Conservation (phyloP, 2,797 vertebrate species). For the Chromobotia macracanthus region DNA sequence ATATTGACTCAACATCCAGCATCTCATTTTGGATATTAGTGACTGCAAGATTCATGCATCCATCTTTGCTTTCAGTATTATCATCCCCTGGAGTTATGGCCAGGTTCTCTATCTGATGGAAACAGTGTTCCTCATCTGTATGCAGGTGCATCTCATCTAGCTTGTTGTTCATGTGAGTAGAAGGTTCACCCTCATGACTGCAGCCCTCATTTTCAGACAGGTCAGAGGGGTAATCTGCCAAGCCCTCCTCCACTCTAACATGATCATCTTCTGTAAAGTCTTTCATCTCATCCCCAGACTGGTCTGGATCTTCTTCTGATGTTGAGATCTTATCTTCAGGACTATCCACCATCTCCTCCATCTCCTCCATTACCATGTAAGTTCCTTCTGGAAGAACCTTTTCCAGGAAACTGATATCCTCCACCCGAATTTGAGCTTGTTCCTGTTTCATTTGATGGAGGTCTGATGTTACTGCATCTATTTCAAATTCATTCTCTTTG, state of each 20-base stretch:
- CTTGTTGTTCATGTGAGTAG: neutral
- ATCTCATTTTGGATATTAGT: conserved; percentile 20
- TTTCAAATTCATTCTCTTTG: conserved; percentile 9
- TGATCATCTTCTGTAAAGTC: conserved; percentile 78
- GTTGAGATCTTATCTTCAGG: conserved; percentile 39
- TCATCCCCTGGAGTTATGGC: conserved; percentile 6
- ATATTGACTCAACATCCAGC: conserved; percentile 8
- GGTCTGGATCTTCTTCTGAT: conserved; percentile 32
- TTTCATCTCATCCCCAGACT: conserved; percentile 62
- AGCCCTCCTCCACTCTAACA: conserved; percentile 74
- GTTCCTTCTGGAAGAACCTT: neutral
- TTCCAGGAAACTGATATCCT: conserved; percentile 1
- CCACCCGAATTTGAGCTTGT: conserved; percentile 4
- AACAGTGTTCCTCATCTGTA: neutral
- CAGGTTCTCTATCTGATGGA: conserved; percentile 20
- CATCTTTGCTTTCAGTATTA: conserved; percentile 11
- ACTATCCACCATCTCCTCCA: conserved; percentile 10
- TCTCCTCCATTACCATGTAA: conserved; percentile 25
- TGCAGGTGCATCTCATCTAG: neutral
- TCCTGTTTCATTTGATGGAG: conserved; percentile 21
- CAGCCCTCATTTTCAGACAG: conserved; percentile 69
- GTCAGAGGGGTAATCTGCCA: conserved; percentile 78
- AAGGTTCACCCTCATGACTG: conserved; percentile 23
- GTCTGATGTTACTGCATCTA: conserved; percentile 6
- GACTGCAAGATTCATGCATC: neutral